Conservation (phyloP, 92 coral and sea anemone species). For the Epizoanthus illoricatus region DNA sequence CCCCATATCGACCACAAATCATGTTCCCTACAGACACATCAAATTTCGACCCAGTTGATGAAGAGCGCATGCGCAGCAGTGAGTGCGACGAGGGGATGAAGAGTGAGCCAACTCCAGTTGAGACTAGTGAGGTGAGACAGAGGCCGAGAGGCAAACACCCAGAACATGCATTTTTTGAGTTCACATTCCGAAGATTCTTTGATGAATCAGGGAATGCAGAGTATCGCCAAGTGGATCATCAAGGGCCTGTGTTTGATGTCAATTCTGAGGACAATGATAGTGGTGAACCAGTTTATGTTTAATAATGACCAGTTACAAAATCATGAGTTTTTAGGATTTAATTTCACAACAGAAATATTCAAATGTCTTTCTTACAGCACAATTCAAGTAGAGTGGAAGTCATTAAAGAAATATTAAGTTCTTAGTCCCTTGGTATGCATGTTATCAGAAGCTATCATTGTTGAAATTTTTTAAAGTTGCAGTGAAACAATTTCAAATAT, state of each 20-base stretch:
- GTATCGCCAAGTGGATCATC: conserved; percentile 47
- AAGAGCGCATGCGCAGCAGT: conserved; percentile 69
- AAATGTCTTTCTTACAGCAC: not conserved
- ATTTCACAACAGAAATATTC: not conserved
- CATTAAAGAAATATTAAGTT: not conserved
- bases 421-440: conserved; percentile 9
- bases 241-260: conserved; percentile 45
- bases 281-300: conserved; percentile 92
- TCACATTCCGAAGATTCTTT: conserved; percentile 93
- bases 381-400: not conserved
- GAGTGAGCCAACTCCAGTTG: conserved; percentile 38
- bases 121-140: conserved; percentile 46
- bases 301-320: not conserved
- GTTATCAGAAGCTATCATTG: no score
- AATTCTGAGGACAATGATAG: conserved; percentile 58
- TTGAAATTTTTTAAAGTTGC: not conserved
- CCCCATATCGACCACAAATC: conserved; percentile 82
- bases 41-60: conserved; percentile 94
- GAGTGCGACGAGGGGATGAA: conserved; percentile 50
- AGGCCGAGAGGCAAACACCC: conserved; percentile 65
- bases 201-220: conserved; percentile 70
- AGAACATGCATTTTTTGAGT: conserved; percentile 97
- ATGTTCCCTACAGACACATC: conserved; percentile 88
- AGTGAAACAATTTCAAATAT: not conserved
- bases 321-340: not conserved